Evolutionary conservation across 2,888 invertebrate genomes (phyloP), one percentile per base, ranked within the genome.

Genomic region (Globia sparganii): DNA sequence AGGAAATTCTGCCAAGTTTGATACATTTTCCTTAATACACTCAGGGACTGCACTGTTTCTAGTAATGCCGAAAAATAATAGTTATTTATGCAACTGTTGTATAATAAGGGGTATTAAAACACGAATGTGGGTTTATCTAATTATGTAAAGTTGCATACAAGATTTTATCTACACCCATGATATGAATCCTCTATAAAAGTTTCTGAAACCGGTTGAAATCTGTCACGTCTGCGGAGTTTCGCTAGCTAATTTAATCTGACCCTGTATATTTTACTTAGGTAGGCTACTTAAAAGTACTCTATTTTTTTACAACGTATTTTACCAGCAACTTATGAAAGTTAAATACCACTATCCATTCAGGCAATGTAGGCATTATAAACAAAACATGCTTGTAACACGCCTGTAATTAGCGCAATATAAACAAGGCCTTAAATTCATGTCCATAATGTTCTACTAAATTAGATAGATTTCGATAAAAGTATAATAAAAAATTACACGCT

Each of bases 1-100:
- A 11, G 84, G 84, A 72, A 84, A 82, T 25, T 74, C 72, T 53
- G 64, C 68, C 25, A 72, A 64, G 13, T 15, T 40, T 28, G 66
- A 31, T 56, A 64, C 13, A 15, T 64, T 56, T 68, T 64, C 40
- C n/a, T 13, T 40, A 15, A n/a, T 31, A 40, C 71, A 82, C 18
- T 37, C 31, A 65, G 21, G 5, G 8, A 5, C 31, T 25, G n/a
- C 49, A 31, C 6, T 6, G 2, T 28, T 56, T 21, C 82, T 79
- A 61, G 28, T 58, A 34, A 18, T 21, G 13, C 25, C 31, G 21
- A 75, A 53, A 83, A 69, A 75, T 43, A n/a, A n/a, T n/a, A n/a
- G n/a, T n/a, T n/a, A n/a, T n/a, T n/a, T n/a, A n/a, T n/a, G n/a
- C n/a, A n/a, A n/a, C n/a, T n/a, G n/a, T n/a, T n/a, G n/a, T n/a